Evolutionary conservation across 1,140 invertebrate species (phyloP).

Genomic region (Musca vetustissima): DNA sequence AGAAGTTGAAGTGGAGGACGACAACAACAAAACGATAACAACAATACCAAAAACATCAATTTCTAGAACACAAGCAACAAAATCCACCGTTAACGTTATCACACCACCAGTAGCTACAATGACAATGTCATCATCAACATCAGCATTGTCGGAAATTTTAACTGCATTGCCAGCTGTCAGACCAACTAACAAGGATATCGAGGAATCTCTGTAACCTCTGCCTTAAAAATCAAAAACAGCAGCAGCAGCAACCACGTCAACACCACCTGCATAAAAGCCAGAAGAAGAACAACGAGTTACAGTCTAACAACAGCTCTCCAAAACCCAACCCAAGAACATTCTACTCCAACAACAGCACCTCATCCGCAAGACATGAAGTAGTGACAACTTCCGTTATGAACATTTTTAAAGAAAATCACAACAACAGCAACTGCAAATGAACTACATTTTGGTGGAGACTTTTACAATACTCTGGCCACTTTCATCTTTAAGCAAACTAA

Average conservation of each 20-base stretch:
- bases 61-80: not conserved
- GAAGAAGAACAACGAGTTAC: not conserved
- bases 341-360: not conserved
- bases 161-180: not conserved
- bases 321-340: constrained; percentile 14
- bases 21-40: too few relatives aligned
- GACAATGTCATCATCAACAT: not conserved
- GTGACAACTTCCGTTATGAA: not conserved
- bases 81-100: not conserved
- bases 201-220: constrained; percentile 35
- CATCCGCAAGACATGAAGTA: not conserved
- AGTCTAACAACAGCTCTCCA: not conserved
- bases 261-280: constrained; percentile 23
- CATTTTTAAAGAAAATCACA: constrained; percentile 5
- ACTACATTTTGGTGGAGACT: too few relatives aligned
- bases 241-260: constrained; percentile 25
- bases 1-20: not conserved
- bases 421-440: not conserved
- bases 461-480: not conserved
- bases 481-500: constrained; percentile 1
- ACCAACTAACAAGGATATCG: not conserved
- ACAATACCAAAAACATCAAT: constrained; percentile 33
- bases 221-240: too few relatives aligned
- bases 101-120: not conserved
- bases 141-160: too few relatives aligned